phyloP scores from a whole-genome alignment of 2,888 invertebrate species.

The Napeogenes inachia region DNA sequence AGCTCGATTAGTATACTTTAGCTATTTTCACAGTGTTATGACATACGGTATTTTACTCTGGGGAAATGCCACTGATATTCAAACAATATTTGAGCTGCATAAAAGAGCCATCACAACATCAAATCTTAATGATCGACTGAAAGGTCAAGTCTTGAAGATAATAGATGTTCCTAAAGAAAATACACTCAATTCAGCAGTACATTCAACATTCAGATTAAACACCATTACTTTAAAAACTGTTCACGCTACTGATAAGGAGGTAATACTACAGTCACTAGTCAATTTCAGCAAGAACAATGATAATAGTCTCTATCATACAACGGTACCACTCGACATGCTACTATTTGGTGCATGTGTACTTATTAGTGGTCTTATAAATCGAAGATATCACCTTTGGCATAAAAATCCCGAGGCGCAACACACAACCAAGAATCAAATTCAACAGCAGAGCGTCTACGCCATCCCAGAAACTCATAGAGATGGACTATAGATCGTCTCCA shows the following conservation, averaged over 20 bases:
- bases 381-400: conserved; percentile 1
- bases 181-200: not conserved
- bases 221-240: not conserved
- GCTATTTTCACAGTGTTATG: no score
- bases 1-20: no score
- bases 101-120: not conserved
- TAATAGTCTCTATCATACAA: conserved; percentile 2
- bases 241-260: not conserved
- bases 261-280: not conserved
- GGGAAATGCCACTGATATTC: no score
- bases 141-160: conserved; percentile 1
- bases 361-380: not conserved
- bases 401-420: not conserved
- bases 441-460: not conserved
- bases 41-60: no score
- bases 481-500: not conserved
- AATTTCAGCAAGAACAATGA: not conserved
- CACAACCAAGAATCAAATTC: not conserved
- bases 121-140: not conserved
- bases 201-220: not conserved
- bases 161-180: not conserved
- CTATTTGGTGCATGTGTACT: not conserved
- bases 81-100: not conserved
- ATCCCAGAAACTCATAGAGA: conserved; percentile 1
- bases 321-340: not conserved